Evolutionary conservation across 2,113 vertebrate genomes (phyloP).

Genomic region (Atractosteus spatula): DNA sequence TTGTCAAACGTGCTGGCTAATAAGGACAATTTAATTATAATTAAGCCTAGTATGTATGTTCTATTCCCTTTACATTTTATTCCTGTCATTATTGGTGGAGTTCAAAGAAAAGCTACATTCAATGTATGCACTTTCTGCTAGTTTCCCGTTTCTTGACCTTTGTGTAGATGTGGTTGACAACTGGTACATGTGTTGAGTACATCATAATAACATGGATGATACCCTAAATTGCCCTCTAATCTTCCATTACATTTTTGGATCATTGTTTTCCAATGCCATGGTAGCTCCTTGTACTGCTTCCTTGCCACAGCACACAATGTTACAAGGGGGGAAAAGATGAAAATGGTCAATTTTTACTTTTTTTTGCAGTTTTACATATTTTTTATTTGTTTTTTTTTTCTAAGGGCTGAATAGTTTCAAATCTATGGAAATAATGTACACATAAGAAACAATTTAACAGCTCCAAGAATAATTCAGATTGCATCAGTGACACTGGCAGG

Average conservation of each 20-base stretch:
- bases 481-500: conserved; percentile 76
- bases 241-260: conserved; percentile 57
- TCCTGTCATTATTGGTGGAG: conserved; percentile 63
- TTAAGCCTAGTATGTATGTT: conserved; percentile 62
- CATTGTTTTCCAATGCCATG: conserved; percentile 65
- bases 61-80: conserved; percentile 10
- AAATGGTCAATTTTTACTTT: conserved; percentile 82
- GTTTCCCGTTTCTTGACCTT: conserved; percentile 65
- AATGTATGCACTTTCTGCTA: conserved; percentile 84
- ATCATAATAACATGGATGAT: conserved; percentile 51
- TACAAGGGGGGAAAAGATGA: conserved; percentile 72
- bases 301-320: conserved; percentile 66
- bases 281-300: conserved; percentile 80
- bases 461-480: conserved; percentile 38
- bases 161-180: conserved; percentile 70
- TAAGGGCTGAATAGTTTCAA: conserved; percentile 82
- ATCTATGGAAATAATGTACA: conserved; percentile 71
- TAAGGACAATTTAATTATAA: conserved; percentile 50
- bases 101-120: conserved; percentile 64
- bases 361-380: conserved; percentile 79
- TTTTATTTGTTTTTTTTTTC: conserved; percentile 66
- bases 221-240: conserved; percentile 73
- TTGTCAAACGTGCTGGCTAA: conserved; percentile 52
- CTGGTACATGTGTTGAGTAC: conserved; percentile 31
- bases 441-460: conserved; percentile 17